Base-by-base conservation (phyloP, 2,113 vertebrate genomes). In the Burhinus oedicnemus region DNA sequence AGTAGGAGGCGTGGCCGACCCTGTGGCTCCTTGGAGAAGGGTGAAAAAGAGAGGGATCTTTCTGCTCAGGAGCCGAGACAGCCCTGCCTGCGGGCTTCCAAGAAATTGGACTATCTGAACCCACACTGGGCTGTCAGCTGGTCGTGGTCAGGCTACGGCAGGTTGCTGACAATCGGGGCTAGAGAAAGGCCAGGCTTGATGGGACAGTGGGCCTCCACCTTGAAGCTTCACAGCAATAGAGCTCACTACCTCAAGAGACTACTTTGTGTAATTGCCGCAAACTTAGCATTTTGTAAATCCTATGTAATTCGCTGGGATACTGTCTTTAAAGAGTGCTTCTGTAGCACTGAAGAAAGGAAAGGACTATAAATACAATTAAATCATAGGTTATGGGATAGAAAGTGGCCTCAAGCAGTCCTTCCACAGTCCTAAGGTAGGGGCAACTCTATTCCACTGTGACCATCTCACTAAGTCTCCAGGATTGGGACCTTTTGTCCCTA, bases 61-160 rank as follows among this genome's bases (percentile, higher is more conserved):
- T 12, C 7, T 1, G 19, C 4, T 17, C 2, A 0, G 60, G 20
- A 26, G 72, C 42, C 20, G 1, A 3, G 12, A 2, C 15, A 16
- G 65, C 27, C 8, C 49, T 9, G 30, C 32, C 45, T 11, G 45
- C 12, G 2, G 54, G 29, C 17, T 32, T 5, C 38, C 18, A 0
- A 18, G n/a, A 5, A 54, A 0, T 0, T 0, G 58, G 20, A 2
- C 19, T 2, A 5, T 22, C 6, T 2, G 17, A 9, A 2, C 1
- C 13, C 6, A 0, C 54, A 0, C 5, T 1, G 32, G 17, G 40
- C 17, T 4, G 3, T 12, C 18, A 3, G 30, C 19, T 27, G 83
- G 29, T 19, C 1, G 1, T 4, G 27, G 17, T 6, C 69, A 19
- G 44, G 9, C 36, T 2, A 9, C 2, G 7, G 51, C 51, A 3